A percentile compares a stretch with the other conserved stretches of the same genome.
phyloP scores from a whole-genome alignment of 2,113 vertebrate genomes.

The Rousettus leschenaultii region DNA sequence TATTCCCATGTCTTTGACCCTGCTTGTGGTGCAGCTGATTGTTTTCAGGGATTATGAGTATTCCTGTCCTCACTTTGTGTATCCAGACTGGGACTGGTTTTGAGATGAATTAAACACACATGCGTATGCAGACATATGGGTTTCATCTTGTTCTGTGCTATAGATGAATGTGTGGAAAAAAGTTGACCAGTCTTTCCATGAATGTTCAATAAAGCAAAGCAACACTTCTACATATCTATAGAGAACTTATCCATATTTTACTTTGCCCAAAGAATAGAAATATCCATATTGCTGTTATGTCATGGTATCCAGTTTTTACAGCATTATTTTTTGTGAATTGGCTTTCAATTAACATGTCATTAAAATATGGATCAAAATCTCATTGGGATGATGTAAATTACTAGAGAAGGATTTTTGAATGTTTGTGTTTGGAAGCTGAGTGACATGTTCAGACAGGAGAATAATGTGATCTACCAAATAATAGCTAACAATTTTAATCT shows the following conservation, averaged over 20 bases:
- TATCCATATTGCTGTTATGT: neutral
- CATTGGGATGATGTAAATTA: neutral
- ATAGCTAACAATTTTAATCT: neutral
- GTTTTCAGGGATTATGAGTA: neutral
- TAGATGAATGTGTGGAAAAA: neutral
- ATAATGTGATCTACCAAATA: neutral
- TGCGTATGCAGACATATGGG: neutral
- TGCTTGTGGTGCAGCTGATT: neutral
- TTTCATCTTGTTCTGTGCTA: neutral
- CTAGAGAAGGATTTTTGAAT: neutral
- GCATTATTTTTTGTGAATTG: neutral
- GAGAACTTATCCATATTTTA: neutral
- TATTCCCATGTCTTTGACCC: neutral
- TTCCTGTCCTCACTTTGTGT: constrained; percentile 11
- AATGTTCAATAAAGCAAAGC: neutral
- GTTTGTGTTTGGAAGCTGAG: neutral
- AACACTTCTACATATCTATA: neutral
- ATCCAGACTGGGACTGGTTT: neutral
- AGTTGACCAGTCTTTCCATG: neutral
- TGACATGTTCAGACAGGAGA: neutral
- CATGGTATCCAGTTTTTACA: neutral
- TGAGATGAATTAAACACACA: neutral
- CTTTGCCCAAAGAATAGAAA: neutral
- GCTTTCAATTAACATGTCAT: neutral
- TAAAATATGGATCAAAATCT: neutral